Conservation (phyloP, 2,888 invertebrate genomes). For the Ophraella communa region DNA sequence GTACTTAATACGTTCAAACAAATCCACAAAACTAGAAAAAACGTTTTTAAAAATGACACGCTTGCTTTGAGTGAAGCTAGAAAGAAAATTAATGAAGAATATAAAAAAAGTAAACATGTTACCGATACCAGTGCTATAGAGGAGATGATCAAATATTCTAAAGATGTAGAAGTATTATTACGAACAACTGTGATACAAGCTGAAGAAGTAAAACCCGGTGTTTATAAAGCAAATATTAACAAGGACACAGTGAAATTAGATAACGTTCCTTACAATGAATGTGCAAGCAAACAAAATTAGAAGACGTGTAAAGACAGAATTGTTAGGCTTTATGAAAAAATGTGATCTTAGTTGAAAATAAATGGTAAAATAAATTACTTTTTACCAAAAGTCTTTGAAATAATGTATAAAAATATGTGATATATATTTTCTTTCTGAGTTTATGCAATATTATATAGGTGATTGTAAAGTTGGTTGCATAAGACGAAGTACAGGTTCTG, state of each 20-base stretch:
- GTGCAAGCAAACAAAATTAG: constrained; percentile 16
- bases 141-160: constrained; percentile 73
- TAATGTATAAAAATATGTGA: no score
- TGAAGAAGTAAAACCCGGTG: constrained; percentile 69
- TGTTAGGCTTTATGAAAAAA: not conserved
- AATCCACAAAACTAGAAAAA: constrained; percentile 72
- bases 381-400: no score
- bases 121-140: constrained; percentile 66
- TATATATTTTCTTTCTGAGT: not conserved
- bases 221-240: constrained; percentile 68
- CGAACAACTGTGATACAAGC: constrained; percentile 78
- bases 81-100: constrained; percentile 78
- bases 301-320: not conserved
- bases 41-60: constrained; percentile 72
- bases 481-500: not conserved
- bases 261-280: constrained; percentile 62
- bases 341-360: not conserved
- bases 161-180: constrained; percentile 74
- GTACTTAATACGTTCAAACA: constrained; percentile 74
- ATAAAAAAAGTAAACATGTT: constrained; percentile 70
- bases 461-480: not conserved
- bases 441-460: not conserved
- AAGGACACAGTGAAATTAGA: constrained; percentile 68
- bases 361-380: not conserved
- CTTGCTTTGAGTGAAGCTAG: constrained; percentile 69